These are phyloP conservation scores for Notocelia uddmanniana DNA, from an alignment of 2,888 invertebrate species.

Conservation along the genomic window DNA sequence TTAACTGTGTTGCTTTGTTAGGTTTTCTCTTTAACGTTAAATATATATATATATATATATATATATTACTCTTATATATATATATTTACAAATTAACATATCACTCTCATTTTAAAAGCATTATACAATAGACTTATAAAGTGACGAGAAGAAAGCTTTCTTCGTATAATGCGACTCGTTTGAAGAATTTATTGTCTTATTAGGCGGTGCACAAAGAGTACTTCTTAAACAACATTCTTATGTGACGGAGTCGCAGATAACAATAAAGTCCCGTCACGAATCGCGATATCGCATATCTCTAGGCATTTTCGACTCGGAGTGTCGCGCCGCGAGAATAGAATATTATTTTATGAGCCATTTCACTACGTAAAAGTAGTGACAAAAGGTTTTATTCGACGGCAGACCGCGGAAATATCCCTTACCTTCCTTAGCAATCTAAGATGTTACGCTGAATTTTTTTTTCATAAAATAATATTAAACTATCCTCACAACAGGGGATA, in stretches of 20 bases:
- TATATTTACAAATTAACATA: neutral
- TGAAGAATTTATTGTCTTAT: slow-evolving; percentile 39
- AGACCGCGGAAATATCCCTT: slow-evolving; percentile 53
- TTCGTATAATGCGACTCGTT: slow-evolving; percentile 36
- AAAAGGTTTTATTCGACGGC: slow-evolving; percentile 55
- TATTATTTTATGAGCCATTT: slow-evolving; percentile 54
- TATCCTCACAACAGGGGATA: slow-evolving; percentile 27
- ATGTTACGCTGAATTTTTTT: slow-evolving; percentile 14
- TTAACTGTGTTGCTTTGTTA: neutral
- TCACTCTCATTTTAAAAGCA: slow-evolving; percentile 48
- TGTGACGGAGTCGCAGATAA: slow-evolving; percentile 51
- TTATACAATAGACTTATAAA: slow-evolving; percentile 15
- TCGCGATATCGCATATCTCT: slow-evolving; percentile 55
- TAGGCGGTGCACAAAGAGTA: slow-evolving; percentile 50
- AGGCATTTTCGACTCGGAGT: slow-evolving; percentile 54
- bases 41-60: too few relatives aligned
- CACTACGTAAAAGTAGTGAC: slow-evolving; percentile 55
- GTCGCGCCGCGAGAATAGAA: slow-evolving; percentile 57
- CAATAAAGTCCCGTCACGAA: slow-evolving; percentile 55
- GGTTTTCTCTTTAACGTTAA: too few relatives aligned
- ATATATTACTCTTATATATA: too few relatives aligned
- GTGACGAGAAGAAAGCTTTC: slow-evolving; percentile 44
- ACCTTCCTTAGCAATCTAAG: slow-evolving; percentile 45
- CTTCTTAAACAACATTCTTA: slow-evolving; percentile 48
- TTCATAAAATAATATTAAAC: slow-evolving; percentile 29